A percentile compares a stretch with the other conserved stretches of the same genome.
Evolutionary conservation across 2,113 vertebrate species (phyloP).

Genomic region (Burhinus bistriatus): DNA sequence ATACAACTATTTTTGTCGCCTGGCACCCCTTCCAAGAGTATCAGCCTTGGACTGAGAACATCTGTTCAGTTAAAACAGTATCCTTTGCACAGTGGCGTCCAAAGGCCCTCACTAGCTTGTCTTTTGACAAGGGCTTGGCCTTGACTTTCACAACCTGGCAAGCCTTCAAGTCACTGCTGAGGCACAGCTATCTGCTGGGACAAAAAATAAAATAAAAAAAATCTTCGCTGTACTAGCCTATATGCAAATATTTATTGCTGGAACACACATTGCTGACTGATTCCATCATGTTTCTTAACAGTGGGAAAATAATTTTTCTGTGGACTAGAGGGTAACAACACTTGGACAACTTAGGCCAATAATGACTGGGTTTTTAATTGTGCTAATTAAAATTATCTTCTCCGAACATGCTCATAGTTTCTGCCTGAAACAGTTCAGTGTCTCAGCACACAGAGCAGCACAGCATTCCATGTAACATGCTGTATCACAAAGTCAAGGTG

Average conservation of each 20-base stretch:
- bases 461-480: accelerated
- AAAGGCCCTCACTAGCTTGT: not conserved
- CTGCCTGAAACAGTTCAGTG: not conserved
- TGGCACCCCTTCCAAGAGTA: slow-evolving; percentile 9
- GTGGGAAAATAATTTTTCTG: not conserved
- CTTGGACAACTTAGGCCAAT: not conserved
- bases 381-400: not conserved
- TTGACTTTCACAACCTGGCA: not conserved
- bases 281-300: not conserved
- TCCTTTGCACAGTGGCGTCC: not conserved
- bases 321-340: not conserved
- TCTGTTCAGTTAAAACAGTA: slow-evolving; percentile 1
- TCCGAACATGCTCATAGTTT: not conserved
- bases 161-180: slow-evolving; percentile 4
- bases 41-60: slow-evolving; percentile 19
- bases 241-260: not conserved
- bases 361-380: not conserved
- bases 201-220: not conserved
- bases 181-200: not conserved
- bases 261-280: not conserved
- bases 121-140: not conserved
- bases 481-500: not conserved
- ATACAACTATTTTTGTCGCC: slow-evolving; percentile 27
- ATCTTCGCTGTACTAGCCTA: not conserved
- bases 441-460: not conserved